Evolutionary conservation across 1,140 invertebrate genomes (phyloP).

Genomic region (Amphibalanus amphitrite): DNA sequence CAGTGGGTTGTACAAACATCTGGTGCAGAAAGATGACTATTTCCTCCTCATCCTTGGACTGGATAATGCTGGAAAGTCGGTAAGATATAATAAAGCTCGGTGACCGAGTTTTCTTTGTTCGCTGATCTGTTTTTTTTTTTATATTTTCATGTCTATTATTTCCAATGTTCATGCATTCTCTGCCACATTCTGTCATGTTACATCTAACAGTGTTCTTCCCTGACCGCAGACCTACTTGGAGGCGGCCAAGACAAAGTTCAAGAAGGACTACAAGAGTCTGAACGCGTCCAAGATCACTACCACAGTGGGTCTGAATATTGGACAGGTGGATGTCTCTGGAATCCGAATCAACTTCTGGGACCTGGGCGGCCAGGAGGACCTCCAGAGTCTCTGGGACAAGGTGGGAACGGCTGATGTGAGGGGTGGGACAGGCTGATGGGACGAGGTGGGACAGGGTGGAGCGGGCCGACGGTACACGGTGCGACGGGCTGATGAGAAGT

Average conservation of each 20-base stretch:
- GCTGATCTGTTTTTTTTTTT: too few species aligned
- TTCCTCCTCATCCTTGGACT: slow-evolving; percentile 91
- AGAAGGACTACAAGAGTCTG: slow-evolving; percentile 81
- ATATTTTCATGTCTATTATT: too few species aligned
- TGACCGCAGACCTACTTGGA: slow-evolving; percentile 88
- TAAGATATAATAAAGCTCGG: too few species aligned
- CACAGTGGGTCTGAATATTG: slow-evolving; percentile 96
- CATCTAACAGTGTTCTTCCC: too few species aligned
- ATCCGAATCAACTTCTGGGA: slow-evolving; percentile 96
- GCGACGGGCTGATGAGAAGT: too few species aligned
- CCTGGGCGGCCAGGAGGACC: slow-evolving; percentile 89
- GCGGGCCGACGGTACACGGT: too few species aligned
- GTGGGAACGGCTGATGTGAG: too few species aligned
- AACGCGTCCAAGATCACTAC: slow-evolving; percentile 91
- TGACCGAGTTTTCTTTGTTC: too few species aligned
- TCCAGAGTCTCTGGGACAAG: slow-evolving; percentile 99
- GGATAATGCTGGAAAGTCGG: slow-evolving; percentile 98
- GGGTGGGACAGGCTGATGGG: too few species aligned
- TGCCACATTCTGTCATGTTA: too few species aligned
- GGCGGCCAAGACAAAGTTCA: slow-evolving; percentile 92
- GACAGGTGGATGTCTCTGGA: slow-evolving; percentile 78
- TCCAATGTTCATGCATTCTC: too few species aligned
- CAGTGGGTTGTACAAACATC: slow-evolving; percentile 90
- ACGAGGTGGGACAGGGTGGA: too few species aligned
- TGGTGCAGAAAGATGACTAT: slow-evolving; percentile 93